phyloP scores from a whole-genome alignment of 2,113 vertebrate species.

The Dicerorhinus sumatrensis region DNA sequence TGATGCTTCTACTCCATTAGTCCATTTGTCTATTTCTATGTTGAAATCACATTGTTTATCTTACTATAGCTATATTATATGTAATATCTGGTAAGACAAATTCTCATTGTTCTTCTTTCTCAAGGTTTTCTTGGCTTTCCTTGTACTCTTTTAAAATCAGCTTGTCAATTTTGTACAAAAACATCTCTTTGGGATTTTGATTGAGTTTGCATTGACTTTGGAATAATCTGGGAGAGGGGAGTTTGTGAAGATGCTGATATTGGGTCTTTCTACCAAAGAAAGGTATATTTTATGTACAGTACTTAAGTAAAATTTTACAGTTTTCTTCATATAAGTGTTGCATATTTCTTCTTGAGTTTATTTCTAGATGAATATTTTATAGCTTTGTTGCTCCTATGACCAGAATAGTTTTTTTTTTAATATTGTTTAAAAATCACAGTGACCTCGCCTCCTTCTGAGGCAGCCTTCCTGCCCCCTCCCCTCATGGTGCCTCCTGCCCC shows the following conservation, averaged over 20 bases:
- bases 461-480: not conserved
- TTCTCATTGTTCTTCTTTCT: constrained; percentile 12
- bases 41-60: constrained; percentile 32
- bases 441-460: not conserved
- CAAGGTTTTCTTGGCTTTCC: constrained; percentile 39
- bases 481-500: not conserved
- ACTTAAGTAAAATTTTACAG: constrained; percentile 40
- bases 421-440: not conserved
- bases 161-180: not conserved
- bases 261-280: constrained; percentile 33
- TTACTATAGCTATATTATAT: not conserved
- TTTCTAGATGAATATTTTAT: constrained; percentile 31
- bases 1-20: not conserved
- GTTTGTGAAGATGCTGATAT: constrained; percentile 8
- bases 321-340: constrained; percentile 35
- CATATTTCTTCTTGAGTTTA: constrained; percentile 31
- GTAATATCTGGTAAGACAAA: not conserved
- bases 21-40: constrained; percentile 30
- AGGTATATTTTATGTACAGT: not conserved
- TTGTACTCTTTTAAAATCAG: constrained; percentile 29
- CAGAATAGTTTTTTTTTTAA: not conserved
- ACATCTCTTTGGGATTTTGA: constrained; percentile 22
- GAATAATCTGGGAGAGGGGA: not conserved
- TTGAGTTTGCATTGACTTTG: constrained; percentile 1
- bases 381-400: constrained; percentile 1